Conservation (phyloP, 2,888 invertebrate species). For the Ochropacha duplaris region DNA sequence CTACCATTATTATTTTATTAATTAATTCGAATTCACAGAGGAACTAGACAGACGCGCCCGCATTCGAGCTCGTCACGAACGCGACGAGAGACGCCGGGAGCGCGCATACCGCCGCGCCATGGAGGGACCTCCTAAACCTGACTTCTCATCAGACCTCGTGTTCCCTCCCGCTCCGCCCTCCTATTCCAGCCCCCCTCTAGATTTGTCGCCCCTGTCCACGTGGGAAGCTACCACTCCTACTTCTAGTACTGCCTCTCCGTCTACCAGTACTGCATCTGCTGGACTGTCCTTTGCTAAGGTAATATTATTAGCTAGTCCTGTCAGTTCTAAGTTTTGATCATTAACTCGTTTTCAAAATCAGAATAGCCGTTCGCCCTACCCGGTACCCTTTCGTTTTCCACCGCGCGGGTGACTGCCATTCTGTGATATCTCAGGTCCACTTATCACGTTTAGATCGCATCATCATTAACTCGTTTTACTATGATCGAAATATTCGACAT, state of each 20-base stretch:
- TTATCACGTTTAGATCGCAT: too few species aligned
- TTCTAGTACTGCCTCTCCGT: slow-evolving; percentile 44
- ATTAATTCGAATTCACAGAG: slow-evolving; percentile 83
- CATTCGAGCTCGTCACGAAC: slow-evolving; percentile 86
- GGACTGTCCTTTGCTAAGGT: slow-evolving; percentile 79
- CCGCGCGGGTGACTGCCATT: too few species aligned
- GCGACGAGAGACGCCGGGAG: slow-evolving; percentile 91
- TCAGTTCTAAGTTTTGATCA: too few species aligned
- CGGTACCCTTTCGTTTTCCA: too few species aligned
- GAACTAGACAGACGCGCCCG: slow-evolving; percentile 89
- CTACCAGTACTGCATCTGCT: slow-evolving; percentile 38
- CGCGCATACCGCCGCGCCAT: slow-evolving; percentile 87
- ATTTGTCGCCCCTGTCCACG: slow-evolving; percentile 26
- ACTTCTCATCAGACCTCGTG: slow-evolving; percentile 81
- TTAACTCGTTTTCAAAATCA: too few species aligned
- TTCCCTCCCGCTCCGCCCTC: slow-evolving; percentile 61
- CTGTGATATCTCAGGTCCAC: too few species aligned
- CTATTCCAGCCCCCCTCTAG: slow-evolving; percentile 43
- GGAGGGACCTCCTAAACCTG: slow-evolving; percentile 86
- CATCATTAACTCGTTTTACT: too few species aligned
- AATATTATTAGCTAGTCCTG: slow-evolving; percentile 1
- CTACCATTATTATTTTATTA: too few species aligned
- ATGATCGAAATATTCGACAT: too few species aligned
- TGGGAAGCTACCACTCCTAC: slow-evolving; percentile 32
- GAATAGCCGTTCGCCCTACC: too few species aligned